A percentile compares a stretch with the other conserved stretches of the same genome.
These are phyloP conservation scores for Microcebus lehilahytsara DNA, from an alignment of 2,113 vertebrate genomes.

Conservation along the genomic window DNA sequence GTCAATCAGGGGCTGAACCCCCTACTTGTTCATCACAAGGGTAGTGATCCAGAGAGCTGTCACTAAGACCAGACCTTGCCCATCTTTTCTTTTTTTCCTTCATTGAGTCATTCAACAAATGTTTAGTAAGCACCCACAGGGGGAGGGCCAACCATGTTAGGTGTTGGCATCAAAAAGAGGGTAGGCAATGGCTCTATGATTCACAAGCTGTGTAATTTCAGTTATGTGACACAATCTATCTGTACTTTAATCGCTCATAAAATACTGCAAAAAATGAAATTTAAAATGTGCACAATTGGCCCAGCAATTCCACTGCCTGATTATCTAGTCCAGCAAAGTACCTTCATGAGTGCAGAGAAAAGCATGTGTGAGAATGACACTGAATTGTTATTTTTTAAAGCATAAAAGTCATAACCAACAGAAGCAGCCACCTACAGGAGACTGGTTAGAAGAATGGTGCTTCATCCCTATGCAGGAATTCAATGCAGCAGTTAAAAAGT, in stretches of 20 bases:
- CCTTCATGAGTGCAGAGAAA: background rate
- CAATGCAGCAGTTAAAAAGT: background rate
- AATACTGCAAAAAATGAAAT: background rate
- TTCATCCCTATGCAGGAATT: background rate
- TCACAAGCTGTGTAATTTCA: background rate
- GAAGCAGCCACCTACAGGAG: background rate
- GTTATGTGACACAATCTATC: background rate
- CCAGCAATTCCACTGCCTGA: background rate
- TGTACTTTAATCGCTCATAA: background rate
- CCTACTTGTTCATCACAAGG: background rate
- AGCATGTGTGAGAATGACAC: background rate
- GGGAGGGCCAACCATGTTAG: background rate
- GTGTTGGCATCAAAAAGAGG: background rate
- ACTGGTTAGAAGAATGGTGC: background rate
- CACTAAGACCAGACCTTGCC: background rate
- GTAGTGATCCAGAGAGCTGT: background rate
- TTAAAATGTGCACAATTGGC: background rate
- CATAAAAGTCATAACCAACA: background rate
- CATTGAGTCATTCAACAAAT: background rate
- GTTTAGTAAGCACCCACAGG: background rate
- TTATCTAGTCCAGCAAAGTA: background rate
- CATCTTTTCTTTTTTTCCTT: background rate
- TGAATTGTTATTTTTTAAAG: background rate
- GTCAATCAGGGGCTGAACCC: background rate
- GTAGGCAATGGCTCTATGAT: background rate